Percentiles rank a stretch among this genome's conserved stretches.
These are phyloP conservation scores for Bradypus variegatus DNA, from an alignment of 2,797 vertebrate species.

Conservation along the genomic window DNA sequence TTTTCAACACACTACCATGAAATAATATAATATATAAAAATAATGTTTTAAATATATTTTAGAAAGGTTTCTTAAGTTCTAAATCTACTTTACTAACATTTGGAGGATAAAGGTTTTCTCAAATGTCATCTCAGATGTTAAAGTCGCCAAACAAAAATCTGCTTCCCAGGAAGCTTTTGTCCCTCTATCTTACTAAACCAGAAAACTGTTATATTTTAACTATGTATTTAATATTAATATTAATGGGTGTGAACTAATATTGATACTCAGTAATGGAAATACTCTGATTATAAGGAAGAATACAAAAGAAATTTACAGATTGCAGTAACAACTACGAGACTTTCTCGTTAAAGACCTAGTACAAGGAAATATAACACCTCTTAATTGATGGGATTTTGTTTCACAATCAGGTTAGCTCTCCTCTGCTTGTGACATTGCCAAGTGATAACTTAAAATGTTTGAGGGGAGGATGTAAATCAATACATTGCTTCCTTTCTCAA, in stretches of 20 bases:
- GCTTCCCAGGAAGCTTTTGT: neutral
- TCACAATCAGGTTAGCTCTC: neutral
- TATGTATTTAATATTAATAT: neutral
- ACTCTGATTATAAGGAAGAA: neutral
- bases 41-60: neutral
- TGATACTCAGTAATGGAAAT: neutral
- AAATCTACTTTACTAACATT: neutral
- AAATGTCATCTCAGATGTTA: constrained; percentile 14
- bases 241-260: neutral
- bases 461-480: neutral
- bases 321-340: neutral
- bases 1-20: constrained; percentile 12
- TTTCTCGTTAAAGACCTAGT: constrained; percentile 12
- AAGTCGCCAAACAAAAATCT: neutral
- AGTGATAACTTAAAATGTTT: neutral
- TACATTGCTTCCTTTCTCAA: neutral
- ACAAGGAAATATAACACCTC: neutral
- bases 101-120: neutral
- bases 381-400: neutral
- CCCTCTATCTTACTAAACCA: neutral
- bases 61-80: neutral
- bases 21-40: constrained; percentile 5
- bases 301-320: constrained; percentile 36
- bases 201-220: neutral
- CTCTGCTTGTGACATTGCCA: neutral